Evolutionary conservation across 2,113 vertebrate genomes (phyloP).

Genomic region (Anseranas semipalmata): DNA sequence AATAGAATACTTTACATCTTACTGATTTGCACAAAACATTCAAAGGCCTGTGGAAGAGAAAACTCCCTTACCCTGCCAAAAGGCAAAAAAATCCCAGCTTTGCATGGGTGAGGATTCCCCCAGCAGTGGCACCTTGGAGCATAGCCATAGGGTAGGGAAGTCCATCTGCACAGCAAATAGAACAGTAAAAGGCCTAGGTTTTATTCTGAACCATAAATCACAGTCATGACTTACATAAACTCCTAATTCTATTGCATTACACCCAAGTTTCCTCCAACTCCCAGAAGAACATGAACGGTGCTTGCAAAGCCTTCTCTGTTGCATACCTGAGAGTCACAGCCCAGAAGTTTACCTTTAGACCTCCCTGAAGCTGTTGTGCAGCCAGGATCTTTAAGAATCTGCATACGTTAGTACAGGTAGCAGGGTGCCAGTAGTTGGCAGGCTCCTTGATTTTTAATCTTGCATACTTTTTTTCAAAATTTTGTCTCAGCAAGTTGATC

Average conservation of each 20-base stretch:
- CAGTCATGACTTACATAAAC: background rate
- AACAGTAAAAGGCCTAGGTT: background rate
- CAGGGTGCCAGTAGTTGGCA: background rate
- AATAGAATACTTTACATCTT: background rate
- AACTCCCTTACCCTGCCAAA: background rate
- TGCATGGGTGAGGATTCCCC: background rate
- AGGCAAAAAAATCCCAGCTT: background rate
- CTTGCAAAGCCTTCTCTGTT: background rate
- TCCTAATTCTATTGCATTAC: background rate
- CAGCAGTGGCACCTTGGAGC: rapidly evolving
- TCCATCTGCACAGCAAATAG: background rate
- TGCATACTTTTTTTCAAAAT: background rate
- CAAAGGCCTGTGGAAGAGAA: background rate
- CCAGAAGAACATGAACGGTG: background rate
- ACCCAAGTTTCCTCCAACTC: background rate
- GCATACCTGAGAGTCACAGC: background rate
- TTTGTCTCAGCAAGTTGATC: background rate
- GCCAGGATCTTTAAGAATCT: background rate
- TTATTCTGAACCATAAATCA: background rate
- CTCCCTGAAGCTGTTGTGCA: background rate
- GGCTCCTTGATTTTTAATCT: background rate
- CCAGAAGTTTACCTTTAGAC: slow-evolving; percentile 5
- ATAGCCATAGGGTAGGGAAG: background rate
- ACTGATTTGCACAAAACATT: background rate
- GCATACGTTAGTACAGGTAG: background rate